Evolutionary conservation across 92 coral and sea anemone genomes (phyloP), one percentile per base, ranked within the genome.

Genomic region (Paramuricea clavata): DNA sequence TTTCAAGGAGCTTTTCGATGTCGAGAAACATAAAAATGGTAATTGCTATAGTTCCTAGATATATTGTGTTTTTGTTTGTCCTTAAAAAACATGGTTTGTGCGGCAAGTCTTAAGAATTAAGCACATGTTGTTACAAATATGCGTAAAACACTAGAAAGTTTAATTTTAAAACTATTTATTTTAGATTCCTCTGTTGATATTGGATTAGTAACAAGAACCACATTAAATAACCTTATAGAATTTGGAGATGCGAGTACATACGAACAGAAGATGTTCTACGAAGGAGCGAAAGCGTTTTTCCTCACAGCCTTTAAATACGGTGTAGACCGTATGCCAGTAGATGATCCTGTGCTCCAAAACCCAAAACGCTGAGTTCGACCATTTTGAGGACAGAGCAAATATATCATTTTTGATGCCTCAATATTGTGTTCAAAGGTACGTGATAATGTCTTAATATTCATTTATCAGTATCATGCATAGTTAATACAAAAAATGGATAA

Each of bases 131-230:
- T 11, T 60, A 21, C n/a, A 22, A 60, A 5, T 60, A 60, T 60
- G 32, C 65, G 7, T 26, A 68, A 68, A 68, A 30, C 16, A 26
- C 19, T 68, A 30, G 1, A 17, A 31, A 68, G n/a, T 68, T 68
- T 30, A 30, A 68, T 35, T 30, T 12, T 42, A n/a, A n/a, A n/a
- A n/a, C 49, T 42, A 42, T 17, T 15, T 81, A 64, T 54, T 88
- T 30, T 78, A 91, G 93, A 88, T 87, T 91, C 91, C 85, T 74
- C 61, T 68, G 68, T 88, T 59, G 93, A 91, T 67, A 73, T 91
- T 44, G 94, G 94, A 65, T 76, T 91, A 7, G 15, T 91, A 57
- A 69, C 94, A 83, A 88, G 83, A 74, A 83, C 86, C 27, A 85
- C 84, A 8, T 11, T 91, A 78, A 89, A 91, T 81, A 78, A 68